A percentile compares a stretch with the other conserved stretches of the same genome.
phyloP scores from a whole-genome alignment of 2,888 invertebrate genomes.

The Odontomyia ornata region DNA sequence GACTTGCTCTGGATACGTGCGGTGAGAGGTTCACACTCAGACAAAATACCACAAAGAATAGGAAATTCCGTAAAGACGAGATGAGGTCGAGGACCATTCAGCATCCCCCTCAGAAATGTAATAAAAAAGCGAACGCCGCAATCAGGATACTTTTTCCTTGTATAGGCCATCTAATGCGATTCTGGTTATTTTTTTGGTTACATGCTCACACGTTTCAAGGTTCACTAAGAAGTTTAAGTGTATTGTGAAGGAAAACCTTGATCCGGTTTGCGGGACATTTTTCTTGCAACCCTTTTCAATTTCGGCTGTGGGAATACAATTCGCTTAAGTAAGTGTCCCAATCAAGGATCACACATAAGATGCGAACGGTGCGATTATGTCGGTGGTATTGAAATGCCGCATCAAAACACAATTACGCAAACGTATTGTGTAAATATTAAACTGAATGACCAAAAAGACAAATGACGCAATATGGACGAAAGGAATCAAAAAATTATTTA shows the following conservation, averaged over 20 bases:
- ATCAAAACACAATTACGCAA: constrained; percentile 61
- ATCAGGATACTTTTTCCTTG: constrained; percentile 14
- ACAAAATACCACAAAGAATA: constrained; percentile 23
- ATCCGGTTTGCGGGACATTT: constrained; percentile 24
- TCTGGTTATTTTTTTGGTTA: constrained; percentile 19
- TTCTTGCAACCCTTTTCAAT: not conserved
- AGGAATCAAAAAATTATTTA: constrained; percentile 49
- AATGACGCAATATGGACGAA: constrained; percentile 44
- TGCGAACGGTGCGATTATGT: constrained; percentile 44
- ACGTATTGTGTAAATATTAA: constrained; percentile 59
- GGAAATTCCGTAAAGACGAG: constrained; percentile 23
- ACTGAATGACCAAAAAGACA: constrained; percentile 49
- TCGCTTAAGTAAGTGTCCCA: not conserved
- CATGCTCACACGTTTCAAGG: constrained; percentile 7
- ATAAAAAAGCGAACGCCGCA: constrained; percentile 14
- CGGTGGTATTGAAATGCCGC: constrained; percentile 44
- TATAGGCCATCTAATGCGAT: not conserved
- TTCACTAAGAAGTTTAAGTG: constrained; percentile 4
- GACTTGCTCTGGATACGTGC: constrained; percentile 42
- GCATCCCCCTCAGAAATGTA: constrained; percentile 29
- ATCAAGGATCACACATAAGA: not conserved
- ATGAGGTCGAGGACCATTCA: constrained; percentile 47
- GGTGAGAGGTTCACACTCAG: constrained; percentile 25
- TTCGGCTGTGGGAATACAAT: constrained; percentile 25
- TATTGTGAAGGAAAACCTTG: constrained; percentile 3